These are phyloP conservation scores for Drosophila baimaii DNA, from an alignment of 1,140 invertebrate genomes.

Conservation along the genomic window DNA sequence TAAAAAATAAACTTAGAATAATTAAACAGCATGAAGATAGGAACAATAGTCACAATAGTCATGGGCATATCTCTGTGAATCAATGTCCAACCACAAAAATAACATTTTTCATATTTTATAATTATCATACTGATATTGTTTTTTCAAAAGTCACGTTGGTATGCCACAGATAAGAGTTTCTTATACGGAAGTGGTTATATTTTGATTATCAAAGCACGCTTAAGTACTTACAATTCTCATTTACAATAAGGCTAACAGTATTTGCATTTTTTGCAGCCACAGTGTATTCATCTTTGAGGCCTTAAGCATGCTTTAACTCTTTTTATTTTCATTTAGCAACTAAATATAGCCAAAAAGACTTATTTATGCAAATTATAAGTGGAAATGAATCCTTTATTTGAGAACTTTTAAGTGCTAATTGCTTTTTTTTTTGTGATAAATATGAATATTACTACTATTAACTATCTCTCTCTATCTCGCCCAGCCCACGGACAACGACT, in stretches of 20 bases:
- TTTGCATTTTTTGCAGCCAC: background rate
- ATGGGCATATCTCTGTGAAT: background rate
- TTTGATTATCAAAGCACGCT: conserved; percentile 1
- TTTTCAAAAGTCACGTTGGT: background rate
- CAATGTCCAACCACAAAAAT: background rate
- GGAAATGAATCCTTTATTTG: background rate
- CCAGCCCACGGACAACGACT: conserved; percentile 92
- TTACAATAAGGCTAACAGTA: background rate
- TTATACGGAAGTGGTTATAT: background rate
- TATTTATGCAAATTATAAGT: background rate
- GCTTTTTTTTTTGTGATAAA: background rate
- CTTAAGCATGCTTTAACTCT: too few species aligned
- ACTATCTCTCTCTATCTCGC: background rate
- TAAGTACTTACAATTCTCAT: background rate
- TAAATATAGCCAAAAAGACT: background rate
- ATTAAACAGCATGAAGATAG: background rate
- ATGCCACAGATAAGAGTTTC: conserved; percentile 10
- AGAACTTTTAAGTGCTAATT: background rate
- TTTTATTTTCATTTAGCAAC: too few species aligned
- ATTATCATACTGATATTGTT: conserved; percentile 13
- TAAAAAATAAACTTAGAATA: background rate
- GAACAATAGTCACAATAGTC: background rate
- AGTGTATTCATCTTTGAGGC: background rate
- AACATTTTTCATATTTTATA: background rate
- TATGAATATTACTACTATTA: background rate